Evolutionary conservation across 2,113 vertebrate genomes (phyloP).

Genomic region (Gymnorhina tibicen): DNA sequence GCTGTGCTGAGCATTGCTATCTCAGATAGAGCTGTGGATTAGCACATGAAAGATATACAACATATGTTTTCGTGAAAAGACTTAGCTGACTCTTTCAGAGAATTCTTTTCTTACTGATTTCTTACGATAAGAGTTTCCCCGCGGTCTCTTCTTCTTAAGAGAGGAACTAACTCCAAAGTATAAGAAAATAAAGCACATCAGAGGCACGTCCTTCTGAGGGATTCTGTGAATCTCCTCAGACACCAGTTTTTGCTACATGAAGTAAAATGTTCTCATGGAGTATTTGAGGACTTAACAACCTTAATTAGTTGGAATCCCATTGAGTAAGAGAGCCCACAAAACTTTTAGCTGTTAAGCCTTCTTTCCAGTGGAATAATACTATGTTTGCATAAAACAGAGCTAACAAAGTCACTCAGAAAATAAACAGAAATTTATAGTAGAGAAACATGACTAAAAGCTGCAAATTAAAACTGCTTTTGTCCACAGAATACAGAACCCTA

Average conservation of each 20-base stretch:
- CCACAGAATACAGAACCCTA: background rate
- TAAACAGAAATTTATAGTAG: background rate
- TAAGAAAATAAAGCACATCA: background rate
- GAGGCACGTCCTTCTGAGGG: background rate
- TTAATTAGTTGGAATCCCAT: background rate
- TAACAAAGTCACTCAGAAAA: background rate
- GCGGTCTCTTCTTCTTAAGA: background rate
- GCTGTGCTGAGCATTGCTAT: background rate
- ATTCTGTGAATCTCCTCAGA: background rate
- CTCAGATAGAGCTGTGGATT: background rate
- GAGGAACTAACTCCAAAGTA: background rate
- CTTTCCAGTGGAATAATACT: background rate
- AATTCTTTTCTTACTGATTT: background rate
- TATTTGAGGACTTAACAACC: background rate
- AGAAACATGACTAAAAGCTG: background rate
- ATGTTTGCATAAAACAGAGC: background rate
- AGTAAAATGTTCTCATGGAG: background rate
- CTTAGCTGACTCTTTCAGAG: background rate
- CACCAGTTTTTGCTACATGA: background rate
- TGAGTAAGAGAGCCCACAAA: background rate
- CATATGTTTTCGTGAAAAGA: background rate
- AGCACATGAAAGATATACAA: background rate
- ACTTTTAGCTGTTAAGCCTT: background rate
- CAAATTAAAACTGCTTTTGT: background rate
- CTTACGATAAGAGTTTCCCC: background rate